Conservation (phyloP, 23 tunicate genomes). For the Halocynthia roretzi region DNA sequence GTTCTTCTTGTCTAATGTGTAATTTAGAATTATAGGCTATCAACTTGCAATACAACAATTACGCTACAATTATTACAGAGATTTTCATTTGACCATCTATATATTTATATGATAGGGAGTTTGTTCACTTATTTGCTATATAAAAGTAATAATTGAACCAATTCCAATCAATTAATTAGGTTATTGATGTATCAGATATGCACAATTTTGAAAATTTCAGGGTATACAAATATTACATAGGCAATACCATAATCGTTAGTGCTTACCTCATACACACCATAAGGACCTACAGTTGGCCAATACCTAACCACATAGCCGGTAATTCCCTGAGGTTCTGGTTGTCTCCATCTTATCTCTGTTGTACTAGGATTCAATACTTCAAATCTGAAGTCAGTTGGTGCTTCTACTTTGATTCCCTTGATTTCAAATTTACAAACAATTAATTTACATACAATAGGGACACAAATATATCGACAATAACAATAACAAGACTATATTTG, state of each 20-base stretch:
- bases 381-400: conserved; percentile 2
- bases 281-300: not conserved
- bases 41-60: not conserved
- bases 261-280: conserved; percentile 6
- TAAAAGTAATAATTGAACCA: too few relatives aligned
- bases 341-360: conserved; percentile 9
- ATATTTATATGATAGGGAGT: not conserved
- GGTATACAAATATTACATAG: too few relatives aligned
- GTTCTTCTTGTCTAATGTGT: conserved; percentile 1
- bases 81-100: not conserved
- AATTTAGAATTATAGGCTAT: too few relatives aligned
- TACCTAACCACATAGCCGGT: conserved; percentile 11
- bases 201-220: too few relatives aligned
- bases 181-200: too few relatives aligned
- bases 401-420: conserved; percentile 7
- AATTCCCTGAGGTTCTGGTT: conserved; percentile 1
- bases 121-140: too few relatives aligned
- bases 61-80: not conserved
- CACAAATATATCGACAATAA: not conserved
- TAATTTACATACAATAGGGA: not conserved
- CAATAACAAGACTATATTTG: not conserved
- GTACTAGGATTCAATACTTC: conserved; percentile 6
- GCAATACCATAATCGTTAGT: too few relatives aligned
- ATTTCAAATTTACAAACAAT: not conserved
- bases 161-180: too few relatives aligned